phyloP scores from a whole-genome alignment of 2,797 vertebrate species.

The Pangasius sanitwongsei region DNA sequence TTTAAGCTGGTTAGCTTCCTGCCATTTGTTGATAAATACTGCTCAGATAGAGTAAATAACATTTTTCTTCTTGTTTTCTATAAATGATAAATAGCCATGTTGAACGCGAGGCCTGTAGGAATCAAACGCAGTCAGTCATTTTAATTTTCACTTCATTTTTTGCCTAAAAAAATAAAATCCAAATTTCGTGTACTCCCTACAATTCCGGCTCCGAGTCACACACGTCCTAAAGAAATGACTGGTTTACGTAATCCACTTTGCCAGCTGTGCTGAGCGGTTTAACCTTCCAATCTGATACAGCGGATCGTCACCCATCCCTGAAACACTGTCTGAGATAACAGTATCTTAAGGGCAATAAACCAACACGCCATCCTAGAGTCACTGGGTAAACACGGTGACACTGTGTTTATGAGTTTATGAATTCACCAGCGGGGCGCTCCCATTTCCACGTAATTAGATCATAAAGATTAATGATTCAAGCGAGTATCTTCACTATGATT shows the following conservation, averaged over 20 bases:
- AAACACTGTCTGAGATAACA: constrained; percentile 24
- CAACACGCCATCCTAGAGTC: neutral
- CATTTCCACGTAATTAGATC: constrained; percentile 8
- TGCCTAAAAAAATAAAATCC: neutral
- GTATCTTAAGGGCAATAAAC: constrained; percentile 34
- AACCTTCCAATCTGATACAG: neutral
- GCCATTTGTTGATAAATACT: neutral
- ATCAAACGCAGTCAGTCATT: neutral
- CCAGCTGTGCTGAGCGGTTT: neutral
- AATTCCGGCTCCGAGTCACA: neutral
- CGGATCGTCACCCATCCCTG: neutral
- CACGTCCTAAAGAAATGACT: too few species aligned
- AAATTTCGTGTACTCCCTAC: too few species aligned
- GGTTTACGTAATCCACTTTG: neutral
- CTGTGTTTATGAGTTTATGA: constrained; percentile 28
- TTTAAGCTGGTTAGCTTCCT: neutral
- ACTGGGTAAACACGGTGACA: neutral
- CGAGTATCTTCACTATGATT: neutral
- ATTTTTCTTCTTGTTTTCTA: neutral
- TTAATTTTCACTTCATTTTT: neutral
- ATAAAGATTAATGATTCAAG: constrained; percentile 31
- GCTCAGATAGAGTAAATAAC: neutral
- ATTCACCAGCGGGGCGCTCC: constrained; percentile 23
- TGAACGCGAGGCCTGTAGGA: neutral
- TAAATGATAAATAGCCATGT: neutral